Conservation (phyloP, 2,888 invertebrate genomes). For the Brachyopa scutellaris region DNA sequence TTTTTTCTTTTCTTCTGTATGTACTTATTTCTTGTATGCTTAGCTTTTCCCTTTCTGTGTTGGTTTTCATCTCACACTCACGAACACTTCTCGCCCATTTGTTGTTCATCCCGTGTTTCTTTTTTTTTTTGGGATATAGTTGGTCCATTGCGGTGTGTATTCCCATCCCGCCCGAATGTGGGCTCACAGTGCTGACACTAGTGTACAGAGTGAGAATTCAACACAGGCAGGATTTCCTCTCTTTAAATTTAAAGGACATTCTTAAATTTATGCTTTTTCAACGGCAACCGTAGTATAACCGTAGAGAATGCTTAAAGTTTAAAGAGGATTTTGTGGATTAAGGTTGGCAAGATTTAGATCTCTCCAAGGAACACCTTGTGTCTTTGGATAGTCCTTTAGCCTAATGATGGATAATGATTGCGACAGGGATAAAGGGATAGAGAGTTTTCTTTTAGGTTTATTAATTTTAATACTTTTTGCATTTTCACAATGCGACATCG, state of each 20-base stretch:
- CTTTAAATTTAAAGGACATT: constrained; percentile 63
- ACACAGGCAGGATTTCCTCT: constrained; percentile 55
- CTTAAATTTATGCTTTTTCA: constrained; percentile 55
- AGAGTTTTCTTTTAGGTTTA: constrained; percentile 40
- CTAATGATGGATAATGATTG: constrained; percentile 59
- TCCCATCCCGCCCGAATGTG: constrained; percentile 23
- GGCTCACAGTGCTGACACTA: constrained; percentile 38
- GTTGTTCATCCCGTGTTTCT: constrained; percentile 14
- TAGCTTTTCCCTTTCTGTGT: constrained; percentile 24
- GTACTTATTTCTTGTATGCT: constrained; percentile 6
- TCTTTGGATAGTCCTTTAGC: constrained; percentile 42
- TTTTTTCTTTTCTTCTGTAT: constrained; percentile 10
- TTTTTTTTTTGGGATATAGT: constrained; percentile 2
- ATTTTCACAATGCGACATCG: constrained; percentile 27
- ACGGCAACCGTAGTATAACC: neutral
- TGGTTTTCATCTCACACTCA: constrained; percentile 39
- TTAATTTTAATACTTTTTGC: constrained; percentile 55
- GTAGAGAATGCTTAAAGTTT: constrained; percentile 42
- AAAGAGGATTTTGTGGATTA: constrained; percentile 55
- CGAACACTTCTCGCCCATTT: constrained; percentile 52
- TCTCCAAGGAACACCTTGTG: constrained; percentile 52
- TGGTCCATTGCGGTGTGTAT: constrained; percentile 53
- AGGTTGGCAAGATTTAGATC: constrained; percentile 37
- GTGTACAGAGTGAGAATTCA: constrained; percentile 37
- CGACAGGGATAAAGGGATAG: constrained; percentile 42